Evolutionary conservation across 2,888 invertebrate genomes (phyloP), one percentile per base, ranked within the genome.

Genomic region (Petrolisthes manimaculis): DNA sequence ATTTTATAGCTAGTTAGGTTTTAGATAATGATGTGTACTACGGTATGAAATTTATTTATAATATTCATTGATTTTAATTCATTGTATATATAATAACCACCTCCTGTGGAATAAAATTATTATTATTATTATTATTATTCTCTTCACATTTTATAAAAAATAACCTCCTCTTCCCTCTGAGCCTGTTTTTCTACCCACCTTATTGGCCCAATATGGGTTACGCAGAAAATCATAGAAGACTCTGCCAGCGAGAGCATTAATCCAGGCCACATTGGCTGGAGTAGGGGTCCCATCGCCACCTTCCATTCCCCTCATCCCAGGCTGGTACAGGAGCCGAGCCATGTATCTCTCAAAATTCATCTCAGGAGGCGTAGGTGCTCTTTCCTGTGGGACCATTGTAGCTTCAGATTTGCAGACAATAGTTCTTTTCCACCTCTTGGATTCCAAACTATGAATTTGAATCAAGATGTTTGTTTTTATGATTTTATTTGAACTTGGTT

Each of bases 211-310:
- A 89, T 93, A 93, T 1, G 95, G 94, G 92, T 97, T 96, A 61
- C 95, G 95, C 92, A 97, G 95, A 92, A 97, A 95, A 93, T 98
- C 98, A 93, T 95, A 98, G 92, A 97, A 94, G 75, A 97, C 93
- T 84, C 98, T 94, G 61, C 96, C 96, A 53, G 97, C 92, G 89
- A 97, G 92, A 21, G 96, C 95, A 94, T 97, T 97, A 91, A 97
- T 92, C 96, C 96, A 97, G 91, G 95, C 93, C 91, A 95, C 94
- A 90, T 95, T 94, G n/a, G 92, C 91, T 3, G 91, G 90, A 6
- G 88, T 89, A n/a, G 90, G 87, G 9, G 89, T 88, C 80, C 91
- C 89, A 87, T 86, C 91, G 88, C 71, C 21, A 18, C 71, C 71
- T n/a, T 6, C 18, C n/a, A 5, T 21, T 6, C 71, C 71, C 21